Base-by-base conservation (phyloP, 2,113 vertebrate species). In the Ctenomys sociabilis region DNA sequence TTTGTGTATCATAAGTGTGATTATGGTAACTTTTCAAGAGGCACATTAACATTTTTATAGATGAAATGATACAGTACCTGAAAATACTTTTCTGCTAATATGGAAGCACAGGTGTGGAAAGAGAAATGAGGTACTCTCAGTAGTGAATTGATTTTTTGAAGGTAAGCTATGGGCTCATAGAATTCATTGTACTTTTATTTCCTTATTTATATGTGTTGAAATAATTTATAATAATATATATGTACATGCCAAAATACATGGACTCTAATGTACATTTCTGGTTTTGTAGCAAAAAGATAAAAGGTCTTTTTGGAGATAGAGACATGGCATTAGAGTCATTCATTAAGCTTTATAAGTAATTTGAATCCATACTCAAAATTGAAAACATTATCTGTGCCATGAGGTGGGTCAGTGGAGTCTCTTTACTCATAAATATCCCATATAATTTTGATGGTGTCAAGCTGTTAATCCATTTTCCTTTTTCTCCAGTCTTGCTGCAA, bases 401-500 rank as follows among this genome's bases (percentile, higher is more conserved):
- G 85, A 61, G 68, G 57, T 88, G n/a, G 66, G 21, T 96, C 90
- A 21, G 26, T 91, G 10, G 40, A 26, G 32, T 63, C 24, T 82
- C 49, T 90, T 1, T 82, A 0, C 16, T 93, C n/a, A 10, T 85
- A 73, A 30, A 91, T 85, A 86, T 59, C 4, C 26, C 73, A 68
- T 96, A 89, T 81, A 77, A 87, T 88, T 63, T 91, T 63, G 49
- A 66, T 87, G 43, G 24, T 82, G 21, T 57, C 3, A 17, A 32
- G 43, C 30, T 85, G 16, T 72, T 96, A 21, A 87, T 83, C 0
- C 13, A 17, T 90, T 7, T 90, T 93, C 82, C 0, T 98, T 97
- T 98, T 97, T 96, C 95, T 90, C 94, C 72, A 99, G 99, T 99
- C 99, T 10, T 99, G 99, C 98, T 99, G 99, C 98, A 99, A 99